Conservation (phyloP, 2,113 vertebrate species). For the Forbesichthys papilliferus region DNA sequence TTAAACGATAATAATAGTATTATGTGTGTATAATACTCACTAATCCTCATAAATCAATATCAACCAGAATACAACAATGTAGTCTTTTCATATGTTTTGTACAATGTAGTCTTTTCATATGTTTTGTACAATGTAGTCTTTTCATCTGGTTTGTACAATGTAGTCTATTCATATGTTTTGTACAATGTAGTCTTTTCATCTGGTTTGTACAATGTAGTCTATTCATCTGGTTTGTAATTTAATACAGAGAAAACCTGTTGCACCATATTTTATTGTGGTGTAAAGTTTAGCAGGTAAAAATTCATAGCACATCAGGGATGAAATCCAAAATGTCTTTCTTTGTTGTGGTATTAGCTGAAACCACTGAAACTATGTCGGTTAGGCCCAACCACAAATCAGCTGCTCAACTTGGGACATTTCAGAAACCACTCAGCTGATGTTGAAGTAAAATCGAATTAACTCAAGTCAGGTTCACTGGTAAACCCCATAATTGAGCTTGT, state of each 20-base stretch:
- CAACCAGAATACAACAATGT: not conserved
- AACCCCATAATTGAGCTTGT: no score
- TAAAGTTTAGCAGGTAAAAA: not conserved
- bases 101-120: not conserved
- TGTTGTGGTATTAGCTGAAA: slow-evolving; percentile 63
- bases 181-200: not conserved
- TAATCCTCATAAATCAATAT: not conserved
- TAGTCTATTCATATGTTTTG: not conserved
- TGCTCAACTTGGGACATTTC: no score
- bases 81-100: not conserved
- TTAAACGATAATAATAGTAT: not conserved
- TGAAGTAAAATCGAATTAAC: no score
- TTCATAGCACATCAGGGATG: not conserved
- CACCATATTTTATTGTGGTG: no score
- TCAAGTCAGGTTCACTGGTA: no score
- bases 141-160: not conserved
- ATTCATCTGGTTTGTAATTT: not conserved
- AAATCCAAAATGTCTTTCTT: not conserved
- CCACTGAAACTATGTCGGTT: slow-evolving; percentile 62
- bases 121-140: not conserved
- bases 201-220: not conserved
- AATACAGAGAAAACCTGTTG: not conserved
- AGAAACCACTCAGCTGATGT: no score
- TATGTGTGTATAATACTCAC: not conserved
- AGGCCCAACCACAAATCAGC: slow-evolving; percentile 16